Evolutionary conservation across 2,113 vertebrate genomes (phyloP).

Genomic region (Cromileptes altivelis): DNA sequence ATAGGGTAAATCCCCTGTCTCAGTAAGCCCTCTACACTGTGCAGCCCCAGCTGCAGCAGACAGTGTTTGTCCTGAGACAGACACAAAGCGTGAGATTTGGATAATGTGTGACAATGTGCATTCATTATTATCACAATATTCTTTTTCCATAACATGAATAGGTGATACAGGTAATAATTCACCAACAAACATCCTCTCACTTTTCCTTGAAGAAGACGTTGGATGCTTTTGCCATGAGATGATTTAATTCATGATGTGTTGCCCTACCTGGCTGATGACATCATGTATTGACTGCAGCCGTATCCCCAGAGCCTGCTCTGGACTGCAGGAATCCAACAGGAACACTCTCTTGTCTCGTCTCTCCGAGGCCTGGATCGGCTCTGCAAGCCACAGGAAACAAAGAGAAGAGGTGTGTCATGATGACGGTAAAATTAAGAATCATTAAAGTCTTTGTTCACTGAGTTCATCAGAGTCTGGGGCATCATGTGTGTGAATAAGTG

Average conservation of each 20-base stretch:
- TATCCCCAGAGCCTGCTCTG: slow-evolving; percentile 76
- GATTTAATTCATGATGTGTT: background rate
- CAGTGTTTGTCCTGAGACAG: slow-evolving; percentile 82
- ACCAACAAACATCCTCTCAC: background rate
- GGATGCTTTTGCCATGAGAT: background rate
- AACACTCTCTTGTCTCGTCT: slow-evolving; percentile 77
- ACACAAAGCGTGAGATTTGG: slow-evolving; percentile 6
- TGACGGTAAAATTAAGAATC: background rate
- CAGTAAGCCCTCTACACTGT: slow-evolving; percentile 80
- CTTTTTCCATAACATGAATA: background rate
- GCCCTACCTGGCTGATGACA: slow-evolving; percentile 80
- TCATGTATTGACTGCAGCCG: slow-evolving; percentile 84
- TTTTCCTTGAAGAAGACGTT: background rate
- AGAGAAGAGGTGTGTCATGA: background rate
- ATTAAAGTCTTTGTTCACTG: background rate
- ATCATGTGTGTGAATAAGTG: background rate
- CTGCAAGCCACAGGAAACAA: slow-evolving; percentile 59
- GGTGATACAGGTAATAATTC: background rate
- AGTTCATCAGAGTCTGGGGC: background rate
- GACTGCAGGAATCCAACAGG: slow-evolving; percentile 71
- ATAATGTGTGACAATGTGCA: background rate
- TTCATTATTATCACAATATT: background rate
- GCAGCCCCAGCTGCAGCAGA: slow-evolving; percentile 81
- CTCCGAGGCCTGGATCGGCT: slow-evolving; percentile 75
- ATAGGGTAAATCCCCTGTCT: slow-evolving; percentile 84